phyloP scores from a whole-genome alignment of 1,140 invertebrate genomes.

The Bombus polaris region DNA sequence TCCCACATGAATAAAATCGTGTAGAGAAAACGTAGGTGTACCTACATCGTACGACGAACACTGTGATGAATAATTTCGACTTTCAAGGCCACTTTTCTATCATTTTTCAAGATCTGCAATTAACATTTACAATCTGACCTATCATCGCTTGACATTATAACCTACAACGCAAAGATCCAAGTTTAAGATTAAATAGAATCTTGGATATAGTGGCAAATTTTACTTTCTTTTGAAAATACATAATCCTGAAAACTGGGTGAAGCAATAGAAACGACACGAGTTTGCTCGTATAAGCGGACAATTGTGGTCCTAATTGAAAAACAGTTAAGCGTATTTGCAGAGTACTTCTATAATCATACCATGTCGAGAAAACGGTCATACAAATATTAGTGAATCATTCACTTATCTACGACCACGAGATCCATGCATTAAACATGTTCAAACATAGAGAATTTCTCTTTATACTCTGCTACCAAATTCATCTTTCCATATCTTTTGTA shows the following conservation, averaged over 20 bases:
- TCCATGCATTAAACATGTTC: constrained; percentile 72
- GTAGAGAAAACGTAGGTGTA: too few relatives aligned
- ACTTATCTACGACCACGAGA: constrained; percentile 53
- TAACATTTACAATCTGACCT: too few relatives aligned
- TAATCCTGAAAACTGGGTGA: constrained; percentile 37
- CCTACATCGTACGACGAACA: too few relatives aligned
- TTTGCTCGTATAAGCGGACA: constrained; percentile 35
- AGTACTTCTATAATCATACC: constrained; percentile 68
- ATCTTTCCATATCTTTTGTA: not conserved
- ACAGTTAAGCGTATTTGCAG: constrained; percentile 68
- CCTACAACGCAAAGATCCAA: too few relatives aligned
- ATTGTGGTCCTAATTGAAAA: constrained; percentile 61
- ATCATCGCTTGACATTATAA: too few relatives aligned
- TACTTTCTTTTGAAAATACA: too few relatives aligned
- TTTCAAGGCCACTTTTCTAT: not conserved
- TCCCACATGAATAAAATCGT: too few relatives aligned
- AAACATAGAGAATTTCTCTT: constrained; percentile 55
- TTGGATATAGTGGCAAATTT: not conserved
- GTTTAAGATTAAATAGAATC: not conserved
- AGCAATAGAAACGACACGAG: not conserved
- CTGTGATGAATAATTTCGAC: too few relatives aligned
- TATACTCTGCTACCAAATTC: constrained; percentile 25
- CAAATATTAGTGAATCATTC: constrained; percentile 60
- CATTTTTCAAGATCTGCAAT: not conserved
- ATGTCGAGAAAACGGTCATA: constrained; percentile 48